Conservation (phyloP, 64 coral and sea anemone species). For the Montipora capricornis region DNA sequence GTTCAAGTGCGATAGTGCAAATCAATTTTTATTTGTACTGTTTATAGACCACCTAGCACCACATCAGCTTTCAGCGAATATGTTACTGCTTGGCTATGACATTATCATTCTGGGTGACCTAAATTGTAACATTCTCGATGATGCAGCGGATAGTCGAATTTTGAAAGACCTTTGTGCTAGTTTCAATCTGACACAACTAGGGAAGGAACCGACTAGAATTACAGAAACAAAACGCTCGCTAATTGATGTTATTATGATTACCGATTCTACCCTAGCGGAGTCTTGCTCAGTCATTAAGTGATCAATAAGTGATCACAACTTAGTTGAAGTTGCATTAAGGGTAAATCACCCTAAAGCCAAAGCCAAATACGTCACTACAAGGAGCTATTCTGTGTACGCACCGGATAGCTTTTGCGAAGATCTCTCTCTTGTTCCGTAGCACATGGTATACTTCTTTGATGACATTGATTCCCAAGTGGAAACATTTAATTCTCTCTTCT, state of each 20-base stretch:
- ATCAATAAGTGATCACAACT: constrained; percentile 42
- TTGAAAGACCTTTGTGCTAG: constrained; percentile 13
- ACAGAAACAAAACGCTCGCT: constrained; percentile 18
- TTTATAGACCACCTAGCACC: constrained; percentile 32
- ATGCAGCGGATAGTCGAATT: too few species aligned
- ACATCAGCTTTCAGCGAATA: constrained; percentile 25
- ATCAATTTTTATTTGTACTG: constrained; percentile 29
- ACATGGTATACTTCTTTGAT: constrained; percentile 49
- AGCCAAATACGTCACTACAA: constrained; percentile 38
- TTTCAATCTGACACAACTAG: background rate
- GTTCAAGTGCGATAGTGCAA: background rate
- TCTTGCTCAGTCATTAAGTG: constrained; percentile 1
- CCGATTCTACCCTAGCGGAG: constrained; percentile 2
- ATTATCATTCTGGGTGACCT: too few species aligned
- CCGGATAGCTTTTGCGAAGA: background rate
- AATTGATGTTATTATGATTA: constrained; percentile 6
- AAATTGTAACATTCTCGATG: too few species aligned
- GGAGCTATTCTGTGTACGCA: constrained; percentile 34
- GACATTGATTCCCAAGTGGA: constrained; percentile 41
- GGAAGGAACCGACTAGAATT: too few species aligned
- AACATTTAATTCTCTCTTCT: constrained; percentile 47
- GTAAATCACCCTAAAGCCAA: constrained; percentile 3
- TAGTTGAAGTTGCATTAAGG: constrained; percentile 7
- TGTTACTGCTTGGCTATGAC: background rate
- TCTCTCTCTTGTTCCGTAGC: constrained; percentile 44